These are phyloP conservation scores for Perizoma affinitatum DNA, from an alignment of 2,888 invertebrate species.

Conservation along the genomic window DNA sequence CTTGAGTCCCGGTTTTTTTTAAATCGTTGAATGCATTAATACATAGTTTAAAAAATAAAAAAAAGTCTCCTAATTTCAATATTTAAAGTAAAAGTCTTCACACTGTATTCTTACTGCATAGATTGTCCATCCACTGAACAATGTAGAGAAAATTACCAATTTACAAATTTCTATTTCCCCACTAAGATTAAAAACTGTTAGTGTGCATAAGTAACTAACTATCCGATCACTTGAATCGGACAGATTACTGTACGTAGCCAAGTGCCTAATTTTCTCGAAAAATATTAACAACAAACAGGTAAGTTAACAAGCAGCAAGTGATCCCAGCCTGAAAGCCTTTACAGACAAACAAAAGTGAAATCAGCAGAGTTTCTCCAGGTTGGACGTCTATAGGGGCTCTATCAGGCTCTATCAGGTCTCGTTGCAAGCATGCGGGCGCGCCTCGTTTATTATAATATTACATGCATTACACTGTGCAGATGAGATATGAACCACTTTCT, in stretches of 20 bases:
- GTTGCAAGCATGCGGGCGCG: constrained; percentile 62
- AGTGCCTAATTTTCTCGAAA: too few species aligned
- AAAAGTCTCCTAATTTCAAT: too few species aligned
- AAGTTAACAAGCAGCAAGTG: background rate
- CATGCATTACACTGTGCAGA: constrained; percentile 46
- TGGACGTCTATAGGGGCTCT: constrained; percentile 63
- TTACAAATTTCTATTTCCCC: too few species aligned
- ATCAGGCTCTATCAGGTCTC: constrained; percentile 69
- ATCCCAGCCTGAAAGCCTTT: background rate
- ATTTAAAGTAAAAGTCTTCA: too few species aligned
- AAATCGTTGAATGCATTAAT: too few species aligned
- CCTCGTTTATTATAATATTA: constrained; percentile 46
- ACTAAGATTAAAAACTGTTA: too few species aligned
- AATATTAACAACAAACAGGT: background rate
- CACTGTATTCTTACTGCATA: too few species aligned
- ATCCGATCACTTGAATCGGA: background rate
- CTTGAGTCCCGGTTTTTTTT: too few species aligned
- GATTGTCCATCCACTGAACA: too few species aligned
- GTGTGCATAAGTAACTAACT: background rate
- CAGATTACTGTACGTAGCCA: too few species aligned
- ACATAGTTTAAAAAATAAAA: too few species aligned
- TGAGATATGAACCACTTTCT: constrained; percentile 54
- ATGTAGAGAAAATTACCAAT: too few species aligned
- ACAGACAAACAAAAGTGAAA: constrained; percentile 68
- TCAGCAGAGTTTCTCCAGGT: constrained; percentile 54